A percentile compares a stretch with the other conserved stretches of the same genome.
These are phyloP conservation scores for Sphenopsis melanotis DNA, from an alignment of 2,797 vertebrate genomes.

Conservation along the genomic window DNA sequence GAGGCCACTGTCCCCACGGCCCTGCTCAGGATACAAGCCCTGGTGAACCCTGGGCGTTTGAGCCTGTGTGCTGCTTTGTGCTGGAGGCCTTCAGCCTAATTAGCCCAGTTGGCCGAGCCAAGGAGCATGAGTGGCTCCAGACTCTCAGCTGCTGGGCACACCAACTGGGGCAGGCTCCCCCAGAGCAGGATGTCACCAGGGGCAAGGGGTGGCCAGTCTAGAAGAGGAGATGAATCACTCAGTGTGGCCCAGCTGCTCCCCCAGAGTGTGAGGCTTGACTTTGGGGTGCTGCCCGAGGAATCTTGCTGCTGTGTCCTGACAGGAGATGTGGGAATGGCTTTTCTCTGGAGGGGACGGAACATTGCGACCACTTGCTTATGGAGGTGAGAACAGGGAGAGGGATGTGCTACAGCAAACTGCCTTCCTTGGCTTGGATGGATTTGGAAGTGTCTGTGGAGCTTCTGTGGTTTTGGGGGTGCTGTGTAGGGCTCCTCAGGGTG, in stretches of 20 bases:
- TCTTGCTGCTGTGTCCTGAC: not conserved
- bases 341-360: fast-evolving
- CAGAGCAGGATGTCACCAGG: not conserved
- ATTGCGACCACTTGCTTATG: fast-evolving
- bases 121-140: fast-evolving
- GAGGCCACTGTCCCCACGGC: not conserved
- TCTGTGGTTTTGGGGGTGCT: not conserved
- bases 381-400: not conserved
- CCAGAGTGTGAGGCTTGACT: fast-evolving
- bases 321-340: not conserved
- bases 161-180: not conserved
- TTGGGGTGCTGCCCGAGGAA: fast-evolving
- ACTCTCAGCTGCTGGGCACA: not conserved
- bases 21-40: fast-evolving
- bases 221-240: not conserved
- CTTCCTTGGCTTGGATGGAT: not conserved
- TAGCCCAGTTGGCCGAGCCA: not conserved
- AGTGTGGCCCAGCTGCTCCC: not conserved
- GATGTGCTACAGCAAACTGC: fast-evolving
- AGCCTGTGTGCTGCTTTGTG: not conserved
- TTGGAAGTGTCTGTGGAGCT: not conserved
- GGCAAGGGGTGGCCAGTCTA: fast-evolving
- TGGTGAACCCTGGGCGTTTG: not conserved
- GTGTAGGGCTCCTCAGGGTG: not conserved
- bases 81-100: not conserved